phyloP scores from a whole-genome alignment of 1,140 invertebrate genomes.

The Dreissena polymorpha region DNA sequence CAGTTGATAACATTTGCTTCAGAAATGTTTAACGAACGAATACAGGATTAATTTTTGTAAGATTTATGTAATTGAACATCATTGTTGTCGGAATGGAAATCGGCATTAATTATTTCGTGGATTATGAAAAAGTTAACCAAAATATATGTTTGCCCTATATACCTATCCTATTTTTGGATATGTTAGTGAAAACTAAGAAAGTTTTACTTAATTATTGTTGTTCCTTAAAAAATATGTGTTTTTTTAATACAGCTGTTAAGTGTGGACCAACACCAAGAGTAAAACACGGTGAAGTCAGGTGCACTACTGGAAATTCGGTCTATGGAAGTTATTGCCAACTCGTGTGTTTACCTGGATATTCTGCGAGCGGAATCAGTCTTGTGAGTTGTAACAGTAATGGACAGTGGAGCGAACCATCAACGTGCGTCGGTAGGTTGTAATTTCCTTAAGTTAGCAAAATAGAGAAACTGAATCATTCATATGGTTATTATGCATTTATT shows the following conservation, averaged over 20 bases:
- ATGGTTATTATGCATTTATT: background rate
- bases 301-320: background rate
- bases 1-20: too few relatives aligned
- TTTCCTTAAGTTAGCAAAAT: background rate
- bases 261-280: conserved; percentile 16
- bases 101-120: too few relatives aligned
- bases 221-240: too few relatives aligned
- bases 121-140: too few relatives aligned
- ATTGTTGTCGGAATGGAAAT: too few relatives aligned
- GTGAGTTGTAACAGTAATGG: conserved; percentile 17
- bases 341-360: conserved; percentile 11
- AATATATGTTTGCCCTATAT: too few relatives aligned
- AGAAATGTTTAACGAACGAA: too few relatives aligned
- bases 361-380: background rate
- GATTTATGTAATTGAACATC: too few relatives aligned
- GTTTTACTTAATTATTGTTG: too few relatives aligned
- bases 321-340: conserved; percentile 1
- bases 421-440: conserved; percentile 11
- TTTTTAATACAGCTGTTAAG: background rate
- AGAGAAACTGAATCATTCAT: background rate
- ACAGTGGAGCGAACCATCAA: background rate
- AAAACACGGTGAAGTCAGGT: background rate
- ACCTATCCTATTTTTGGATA: too few relatives aligned
- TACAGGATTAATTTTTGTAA: too few relatives aligned
- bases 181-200: too few relatives aligned